These are phyloP conservation scores for Sebastes dallii DNA, from an alignment of 2,797 vertebrate genomes.

Conservation along the genomic window DNA sequence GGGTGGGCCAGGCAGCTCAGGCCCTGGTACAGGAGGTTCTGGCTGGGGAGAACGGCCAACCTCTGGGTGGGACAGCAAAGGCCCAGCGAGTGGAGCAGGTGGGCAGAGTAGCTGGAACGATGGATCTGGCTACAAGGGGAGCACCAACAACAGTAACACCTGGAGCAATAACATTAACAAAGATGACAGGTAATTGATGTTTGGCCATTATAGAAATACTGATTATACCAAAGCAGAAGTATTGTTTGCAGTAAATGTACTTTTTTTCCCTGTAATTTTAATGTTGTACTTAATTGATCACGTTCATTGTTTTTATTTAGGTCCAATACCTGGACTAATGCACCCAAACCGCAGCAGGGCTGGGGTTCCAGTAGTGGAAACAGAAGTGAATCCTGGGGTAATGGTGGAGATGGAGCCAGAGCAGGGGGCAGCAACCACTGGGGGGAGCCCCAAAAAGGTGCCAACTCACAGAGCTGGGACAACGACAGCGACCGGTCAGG, in stretches of 20 bases:
- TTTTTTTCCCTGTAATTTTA: not conserved
- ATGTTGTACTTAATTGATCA: not conserved
- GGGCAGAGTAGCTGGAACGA: slow-evolving; percentile 90
- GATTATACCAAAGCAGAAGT: not conserved
- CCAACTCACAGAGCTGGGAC: slow-evolving; percentile 90
- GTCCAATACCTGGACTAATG: slow-evolving; percentile 89
- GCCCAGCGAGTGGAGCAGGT: slow-evolving; percentile 78
- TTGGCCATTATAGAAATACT: not conserved
- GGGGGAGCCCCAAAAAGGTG: slow-evolving; percentile 88
- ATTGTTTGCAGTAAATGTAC: not conserved
- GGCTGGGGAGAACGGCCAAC: slow-evolving; percentile 90
- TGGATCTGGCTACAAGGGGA: slow-evolving; percentile 84
- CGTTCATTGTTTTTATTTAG: slow-evolving; percentile 37
- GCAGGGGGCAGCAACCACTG: slow-evolving; percentile 86
- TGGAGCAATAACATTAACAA: slow-evolving; percentile 90
- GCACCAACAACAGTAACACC: slow-evolving; percentile 69
- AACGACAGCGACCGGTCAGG: slow-evolving; percentile 90
- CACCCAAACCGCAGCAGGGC: slow-evolving; percentile 82
- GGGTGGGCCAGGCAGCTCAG: slow-evolving; percentile 83
- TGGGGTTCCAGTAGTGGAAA: slow-evolving; percentile 83
- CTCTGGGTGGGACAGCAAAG: slow-evolving; percentile 92
- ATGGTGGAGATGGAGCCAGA: slow-evolving; percentile 83
- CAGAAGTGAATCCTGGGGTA: slow-evolving; percentile 84
- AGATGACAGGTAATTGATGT: slow-evolving; percentile 84
- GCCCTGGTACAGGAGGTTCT: slow-evolving; percentile 85